A percentile compares a stretch with the other conserved stretches of the same genome.
These are phyloP conservation scores for Lagria hirta DNA, from an alignment of 2,888 invertebrate species.

Conservation along the genomic window DNA sequence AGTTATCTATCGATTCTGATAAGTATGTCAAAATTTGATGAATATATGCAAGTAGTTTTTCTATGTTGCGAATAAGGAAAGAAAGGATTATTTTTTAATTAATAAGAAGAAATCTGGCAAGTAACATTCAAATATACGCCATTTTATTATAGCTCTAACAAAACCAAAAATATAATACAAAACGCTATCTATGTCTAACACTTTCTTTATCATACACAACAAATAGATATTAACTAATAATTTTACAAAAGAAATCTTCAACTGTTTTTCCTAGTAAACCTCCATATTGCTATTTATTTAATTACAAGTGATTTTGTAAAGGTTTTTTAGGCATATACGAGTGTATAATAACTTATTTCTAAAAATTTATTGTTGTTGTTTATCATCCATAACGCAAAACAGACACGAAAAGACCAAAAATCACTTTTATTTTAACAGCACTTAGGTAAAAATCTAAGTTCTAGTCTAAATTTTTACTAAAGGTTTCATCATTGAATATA, in stretches of 20 bases:
- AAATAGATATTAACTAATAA: slow-evolving; percentile 41
- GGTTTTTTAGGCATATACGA: slow-evolving; percentile 23
- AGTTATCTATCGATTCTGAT: too few relatives aligned
- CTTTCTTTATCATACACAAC: slow-evolving; percentile 53
- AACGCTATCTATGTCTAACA: slow-evolving; percentile 51
- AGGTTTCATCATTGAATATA: slow-evolving; percentile 19
- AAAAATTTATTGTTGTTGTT: slow-evolving; percentile 5
- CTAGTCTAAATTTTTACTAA: slow-evolving; percentile 12
- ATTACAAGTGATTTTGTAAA: slow-evolving; percentile 24
- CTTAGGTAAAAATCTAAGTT: slow-evolving; percentile 33
- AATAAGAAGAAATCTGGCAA: too few relatives aligned
- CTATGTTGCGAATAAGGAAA: too few relatives aligned
- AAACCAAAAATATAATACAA: slow-evolving; percentile 56
- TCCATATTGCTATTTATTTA: slow-evolving; percentile 32
- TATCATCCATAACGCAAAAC: slow-evolving; percentile 24
- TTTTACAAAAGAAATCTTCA: slow-evolving; percentile 23
- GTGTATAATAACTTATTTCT: slow-evolving; percentile 13
- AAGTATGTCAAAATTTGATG: too few relatives aligned
- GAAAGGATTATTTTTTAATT: too few relatives aligned
- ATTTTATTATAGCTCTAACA: slow-evolving; percentile 57
- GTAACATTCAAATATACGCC: slow-evolving; percentile 57
- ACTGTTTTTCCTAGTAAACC: slow-evolving; percentile 23
- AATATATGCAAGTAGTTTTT: too few relatives aligned
- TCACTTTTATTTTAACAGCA: slow-evolving; percentile 33
- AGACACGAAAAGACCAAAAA: slow-evolving; percentile 34